A percentile compares a stretch with the other conserved stretches of the same genome.
These are phyloP conservation scores for Melanerpes formicivorus DNA, from an alignment of 2,113 vertebrate species.

Conservation along the genomic window DNA sequence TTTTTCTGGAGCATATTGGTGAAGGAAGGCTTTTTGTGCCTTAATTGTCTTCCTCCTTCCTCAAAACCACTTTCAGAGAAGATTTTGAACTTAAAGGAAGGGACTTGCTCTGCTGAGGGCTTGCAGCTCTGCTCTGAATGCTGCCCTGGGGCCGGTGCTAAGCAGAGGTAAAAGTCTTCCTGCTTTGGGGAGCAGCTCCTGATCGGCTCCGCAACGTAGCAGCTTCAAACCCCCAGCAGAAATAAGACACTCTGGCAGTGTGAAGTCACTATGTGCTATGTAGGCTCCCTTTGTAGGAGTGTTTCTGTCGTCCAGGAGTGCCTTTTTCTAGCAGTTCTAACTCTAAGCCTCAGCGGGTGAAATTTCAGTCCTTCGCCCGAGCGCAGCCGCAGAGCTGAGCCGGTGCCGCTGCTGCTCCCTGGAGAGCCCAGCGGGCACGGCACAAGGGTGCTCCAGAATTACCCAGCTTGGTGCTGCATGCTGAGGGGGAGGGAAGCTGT, in stretches of 20 bases:
- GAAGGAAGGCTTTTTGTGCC: background rate
- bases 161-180: background rate
- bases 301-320: background rate
- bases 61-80: background rate
- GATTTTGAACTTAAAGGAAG: background rate
- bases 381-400: fast-evolving
- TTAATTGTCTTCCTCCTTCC: background rate
- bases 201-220: background rate
- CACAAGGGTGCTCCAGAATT: background rate
- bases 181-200: background rate
- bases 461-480: fast-evolving
- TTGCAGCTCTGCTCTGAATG: background rate
- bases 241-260: background rate
- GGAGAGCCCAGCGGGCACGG: background rate
- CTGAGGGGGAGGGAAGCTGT: background rate
- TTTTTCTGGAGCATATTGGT: background rate
- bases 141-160: background rate
- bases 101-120: background rate
- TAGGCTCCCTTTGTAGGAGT: background rate
- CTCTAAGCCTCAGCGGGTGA: background rate
- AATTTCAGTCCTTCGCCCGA: background rate
- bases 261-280: background rate
- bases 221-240: background rate
- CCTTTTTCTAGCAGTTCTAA: background rate
- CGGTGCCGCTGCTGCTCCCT: fast-evolving